Evolutionary conservation across 2,797 vertebrate species (phyloP).

Genomic region (Coracias cyanogaster): DNA sequence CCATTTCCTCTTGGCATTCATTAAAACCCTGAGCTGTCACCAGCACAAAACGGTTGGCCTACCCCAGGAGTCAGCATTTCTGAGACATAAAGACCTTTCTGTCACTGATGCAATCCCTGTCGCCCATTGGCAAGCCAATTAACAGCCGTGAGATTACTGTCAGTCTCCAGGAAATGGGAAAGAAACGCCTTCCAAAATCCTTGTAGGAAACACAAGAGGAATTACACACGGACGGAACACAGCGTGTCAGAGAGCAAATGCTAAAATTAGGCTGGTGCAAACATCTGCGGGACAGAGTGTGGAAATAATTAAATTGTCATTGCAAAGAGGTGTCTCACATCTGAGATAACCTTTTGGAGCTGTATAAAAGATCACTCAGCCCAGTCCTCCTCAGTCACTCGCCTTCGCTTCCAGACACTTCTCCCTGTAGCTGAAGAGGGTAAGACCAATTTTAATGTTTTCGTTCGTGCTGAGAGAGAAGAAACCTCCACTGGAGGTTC

Average conservation of each 20-base stretch:
- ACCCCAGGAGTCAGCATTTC: slow-evolving; percentile 39
- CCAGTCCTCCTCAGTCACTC: not conserved
- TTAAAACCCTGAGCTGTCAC: slow-evolving; percentile 39
- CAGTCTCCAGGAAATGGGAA: slow-evolving; percentile 29
- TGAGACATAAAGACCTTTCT: not conserved
- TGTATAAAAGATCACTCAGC: not conserved
- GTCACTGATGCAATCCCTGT: not conserved
- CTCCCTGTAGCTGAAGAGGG: not conserved
- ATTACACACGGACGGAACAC: fast-evolving
- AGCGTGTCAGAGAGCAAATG: not conserved
- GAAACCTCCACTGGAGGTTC: not conserved
- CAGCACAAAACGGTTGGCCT: not conserved
- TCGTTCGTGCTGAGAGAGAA: not conserved
- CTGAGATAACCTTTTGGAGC: not conserved
- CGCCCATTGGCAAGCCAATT: not conserved
- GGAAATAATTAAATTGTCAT: not conserved
- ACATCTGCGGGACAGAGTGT: not conserved
- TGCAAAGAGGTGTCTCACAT: not conserved
- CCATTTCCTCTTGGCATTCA: slow-evolving; percentile 23
- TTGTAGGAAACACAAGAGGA: not conserved
- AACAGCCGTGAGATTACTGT: not conserved
- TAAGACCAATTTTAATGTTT: not conserved
- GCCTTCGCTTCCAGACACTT: not conserved
- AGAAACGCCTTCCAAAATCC: not conserved
- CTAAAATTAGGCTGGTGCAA: not conserved